Evolutionary conservation across 2,888 invertebrate species (phyloP).

Genomic region (Nephrocerus scutellatus): DNA sequence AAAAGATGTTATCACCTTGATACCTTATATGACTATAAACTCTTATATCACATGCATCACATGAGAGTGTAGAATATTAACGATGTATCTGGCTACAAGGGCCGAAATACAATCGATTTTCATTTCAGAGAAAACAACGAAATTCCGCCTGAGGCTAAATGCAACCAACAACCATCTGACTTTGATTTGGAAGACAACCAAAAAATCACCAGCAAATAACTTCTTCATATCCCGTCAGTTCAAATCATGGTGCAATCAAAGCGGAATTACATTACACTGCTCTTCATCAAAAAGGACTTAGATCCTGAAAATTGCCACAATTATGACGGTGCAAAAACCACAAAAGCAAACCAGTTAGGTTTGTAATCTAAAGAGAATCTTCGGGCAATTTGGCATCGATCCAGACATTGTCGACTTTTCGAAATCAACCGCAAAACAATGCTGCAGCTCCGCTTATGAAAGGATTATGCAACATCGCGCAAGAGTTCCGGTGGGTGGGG

Average conservation of each 20-base stretch:
- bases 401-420: conserved; percentile 14
- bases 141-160: no score
- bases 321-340: conserved; percentile 25
- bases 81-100: no score
- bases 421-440: conserved; percentile 24
- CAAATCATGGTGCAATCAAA: conserved; percentile 25
- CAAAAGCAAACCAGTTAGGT: no score
- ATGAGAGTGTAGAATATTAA: no score
- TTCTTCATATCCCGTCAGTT: conserved; percentile 24
- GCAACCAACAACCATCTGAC: no score
- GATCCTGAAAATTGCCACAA: conserved; percentile 25
- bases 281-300: conserved; percentile 25
- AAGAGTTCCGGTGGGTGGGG: no score
- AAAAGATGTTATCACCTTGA: no score
- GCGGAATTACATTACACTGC: conserved; percentile 24
- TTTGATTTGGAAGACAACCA: conserved; percentile 20
- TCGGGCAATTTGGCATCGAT: conserved; percentile 25
- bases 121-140: no score
- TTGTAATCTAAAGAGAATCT: conserved; percentile 24
- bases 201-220: conserved; percentile 24
- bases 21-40: no score
- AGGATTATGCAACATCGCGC: no score
- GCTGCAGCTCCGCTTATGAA: conserved; percentile 24
- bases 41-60: no score
- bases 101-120: no score